phyloP scores from a whole-genome alignment of 1,140 invertebrate genomes.

The Aphis gossypii region DNA sequence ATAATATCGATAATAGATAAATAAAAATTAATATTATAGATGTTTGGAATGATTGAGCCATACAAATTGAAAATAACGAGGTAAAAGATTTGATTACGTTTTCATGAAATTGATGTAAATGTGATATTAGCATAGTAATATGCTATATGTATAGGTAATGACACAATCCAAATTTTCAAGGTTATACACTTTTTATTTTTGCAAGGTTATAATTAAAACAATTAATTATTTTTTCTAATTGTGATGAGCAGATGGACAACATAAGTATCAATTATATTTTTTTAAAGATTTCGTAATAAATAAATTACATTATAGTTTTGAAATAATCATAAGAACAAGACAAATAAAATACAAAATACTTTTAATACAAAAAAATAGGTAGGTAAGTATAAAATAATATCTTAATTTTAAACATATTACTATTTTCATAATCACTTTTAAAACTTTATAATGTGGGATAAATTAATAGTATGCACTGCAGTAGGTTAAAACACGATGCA shows the following conservation, averaged over 20 bases:
- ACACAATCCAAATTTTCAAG: constrained; percentile 14
- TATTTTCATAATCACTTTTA: background rate
- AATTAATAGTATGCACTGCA: background rate
- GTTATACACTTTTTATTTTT: background rate
- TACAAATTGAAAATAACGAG: background rate
- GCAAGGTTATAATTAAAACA: background rate
- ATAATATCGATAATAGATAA: background rate
- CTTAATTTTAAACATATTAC: background rate
- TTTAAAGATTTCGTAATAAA: background rate
- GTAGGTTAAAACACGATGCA: background rate
- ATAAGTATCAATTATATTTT: background rate
- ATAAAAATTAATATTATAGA: background rate
- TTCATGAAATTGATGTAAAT: background rate
- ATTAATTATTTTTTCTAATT: background rate
- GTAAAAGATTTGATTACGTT: background rate
- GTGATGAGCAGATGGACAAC: background rate
- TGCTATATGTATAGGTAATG: background rate
- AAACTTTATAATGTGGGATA: background rate
- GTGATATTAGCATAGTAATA: background rate
- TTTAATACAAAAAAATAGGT: too few species aligned
- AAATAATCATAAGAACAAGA: background rate
- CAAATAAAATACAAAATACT: background rate
- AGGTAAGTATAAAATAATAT: too few species aligned
- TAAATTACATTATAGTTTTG: background rate
- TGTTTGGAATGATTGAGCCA: background rate